Evolutionary conservation across 2,888 invertebrate genomes (phyloP).

Genomic region (Chydorus sphaericus): DNA sequence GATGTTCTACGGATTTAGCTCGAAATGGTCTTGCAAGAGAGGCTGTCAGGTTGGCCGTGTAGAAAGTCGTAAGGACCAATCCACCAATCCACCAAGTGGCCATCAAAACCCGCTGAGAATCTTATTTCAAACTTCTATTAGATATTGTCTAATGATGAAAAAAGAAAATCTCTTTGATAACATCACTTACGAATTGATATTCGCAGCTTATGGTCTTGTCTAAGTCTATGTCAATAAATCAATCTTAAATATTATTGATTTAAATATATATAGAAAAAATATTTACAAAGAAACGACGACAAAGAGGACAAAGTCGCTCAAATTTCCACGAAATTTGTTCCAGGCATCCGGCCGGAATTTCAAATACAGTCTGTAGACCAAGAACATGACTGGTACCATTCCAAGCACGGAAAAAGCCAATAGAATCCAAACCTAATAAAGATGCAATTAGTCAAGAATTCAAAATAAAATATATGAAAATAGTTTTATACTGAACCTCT

Average conservation of each 20-base stretch:
- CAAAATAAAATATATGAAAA: background rate
- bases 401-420: slow-evolving; percentile 53
- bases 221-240: background rate
- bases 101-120: slow-evolving; percentile 65
- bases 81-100: slow-evolving; percentile 88
- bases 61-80: slow-evolving; percentile 70
- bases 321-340: slow-evolving; percentile 3
- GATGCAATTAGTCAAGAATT: background rate
- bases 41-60: slow-evolving; percentile 79
- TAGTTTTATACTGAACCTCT: background rate
- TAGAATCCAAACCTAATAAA: slow-evolving; percentile 43
- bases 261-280: slow-evolving; percentile 66
- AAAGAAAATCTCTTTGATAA: background rate
- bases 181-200: slow-evolving; percentile 66
- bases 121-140: slow-evolving; percentile 33
- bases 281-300: slow-evolving; percentile 40
- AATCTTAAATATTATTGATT: background rate
- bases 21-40: slow-evolving; percentile 73
- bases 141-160: background rate
- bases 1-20: slow-evolving; percentile 36
- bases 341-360: background rate
- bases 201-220: slow-evolving; percentile 37
- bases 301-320: slow-evolving; percentile 7
- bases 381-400: slow-evolving; percentile 63
- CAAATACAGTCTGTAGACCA: slow-evolving; percentile 30